These are phyloP conservation scores for Danio jaintianensis DNA, from an alignment of 2,797 vertebrate species.

Conservation along the genomic window DNA sequence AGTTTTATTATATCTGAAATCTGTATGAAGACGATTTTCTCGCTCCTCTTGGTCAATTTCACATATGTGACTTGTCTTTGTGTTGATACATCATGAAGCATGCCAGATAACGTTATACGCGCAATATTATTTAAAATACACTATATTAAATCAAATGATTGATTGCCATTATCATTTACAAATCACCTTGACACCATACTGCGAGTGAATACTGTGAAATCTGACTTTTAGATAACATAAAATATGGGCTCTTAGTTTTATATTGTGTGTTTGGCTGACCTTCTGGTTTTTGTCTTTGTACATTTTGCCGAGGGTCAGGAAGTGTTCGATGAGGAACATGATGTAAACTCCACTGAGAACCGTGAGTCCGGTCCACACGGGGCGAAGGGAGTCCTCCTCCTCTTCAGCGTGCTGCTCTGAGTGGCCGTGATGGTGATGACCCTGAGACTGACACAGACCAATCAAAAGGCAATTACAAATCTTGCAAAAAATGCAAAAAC, in stretches of 20 bases:
- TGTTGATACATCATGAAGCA: no score
- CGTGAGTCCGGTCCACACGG: constrained; percentile 93
- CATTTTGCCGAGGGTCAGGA: constrained; percentile 95
- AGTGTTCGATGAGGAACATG: constrained; percentile 98
- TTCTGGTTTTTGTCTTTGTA: constrained; percentile 98
- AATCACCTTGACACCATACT: no score
- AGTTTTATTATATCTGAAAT: no score
- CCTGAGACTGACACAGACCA: constrained; percentile 72
- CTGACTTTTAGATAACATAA: neutral
- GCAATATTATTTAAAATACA: no score
- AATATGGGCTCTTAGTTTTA: neutral
- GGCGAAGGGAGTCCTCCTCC: constrained; percentile 83
- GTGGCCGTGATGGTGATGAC: constrained; percentile 66
- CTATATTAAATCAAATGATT: no score
- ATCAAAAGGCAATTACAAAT: neutral
- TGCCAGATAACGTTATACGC: no score
- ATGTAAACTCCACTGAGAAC: constrained; percentile 93
- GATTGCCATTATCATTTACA: no score
- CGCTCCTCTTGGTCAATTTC: no score
- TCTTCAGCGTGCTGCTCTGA: constrained; percentile 73
- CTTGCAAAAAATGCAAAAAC: neutral
- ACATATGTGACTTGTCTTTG: no score
- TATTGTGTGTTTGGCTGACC: constrained; percentile 72
- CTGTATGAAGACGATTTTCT: no score
- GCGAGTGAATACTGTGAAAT: no score